Base-by-base conservation (phyloP, 2,888 invertebrate genomes). In the Dichetophora obliterata region DNA sequence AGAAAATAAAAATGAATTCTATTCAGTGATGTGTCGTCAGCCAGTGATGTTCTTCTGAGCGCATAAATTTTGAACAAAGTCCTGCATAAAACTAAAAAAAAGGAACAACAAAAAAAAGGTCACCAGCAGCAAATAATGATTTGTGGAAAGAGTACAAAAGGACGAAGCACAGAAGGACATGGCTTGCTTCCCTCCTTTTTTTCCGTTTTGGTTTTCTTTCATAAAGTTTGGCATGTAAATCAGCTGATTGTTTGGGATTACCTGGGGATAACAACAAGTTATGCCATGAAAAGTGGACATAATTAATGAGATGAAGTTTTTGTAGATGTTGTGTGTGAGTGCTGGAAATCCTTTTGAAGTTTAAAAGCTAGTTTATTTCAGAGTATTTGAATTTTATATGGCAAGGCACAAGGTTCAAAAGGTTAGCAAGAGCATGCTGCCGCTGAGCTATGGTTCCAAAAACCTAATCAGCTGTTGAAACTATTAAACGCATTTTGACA, bases 131-230 rank as follows among this genome's bases (percentile, higher is more conserved):
- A 68, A 68, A 50, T 50, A 68, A 68, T 68, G 68, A 68, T 68
- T 68, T 68, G 68, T 68, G 68, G 48, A 27, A 27, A 48, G 27
- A 27, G 68, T n/a, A 68, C n/a, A 43, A 43, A 37, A 63, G 27
- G n/a, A n/a, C 31, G 1, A 4, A 34, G 66, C 43, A 43, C 43
- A 59, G 59, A 66, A 37, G 66, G 22, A 66, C 66, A 22, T 22
- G n/a, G 6, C 77, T 80, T 77, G 69, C 68, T 79, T 77, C 75
- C 50, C 70, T 31, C 75, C 22, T 43, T 74, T 75, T 76, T 71
- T 76, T 82, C 80, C 78, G 82, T 84, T 84, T 31, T 82, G 69
- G 65, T 78, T 75, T 82, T 83, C 75, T 84, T 84, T 84, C 82
- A 81, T 83, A 84, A 82, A 83, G 80, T 81, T 78, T 78, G 79